Base-by-base conservation (phyloP, 2,888 invertebrate genomes). In the Cyclophora albipunctata region DNA sequence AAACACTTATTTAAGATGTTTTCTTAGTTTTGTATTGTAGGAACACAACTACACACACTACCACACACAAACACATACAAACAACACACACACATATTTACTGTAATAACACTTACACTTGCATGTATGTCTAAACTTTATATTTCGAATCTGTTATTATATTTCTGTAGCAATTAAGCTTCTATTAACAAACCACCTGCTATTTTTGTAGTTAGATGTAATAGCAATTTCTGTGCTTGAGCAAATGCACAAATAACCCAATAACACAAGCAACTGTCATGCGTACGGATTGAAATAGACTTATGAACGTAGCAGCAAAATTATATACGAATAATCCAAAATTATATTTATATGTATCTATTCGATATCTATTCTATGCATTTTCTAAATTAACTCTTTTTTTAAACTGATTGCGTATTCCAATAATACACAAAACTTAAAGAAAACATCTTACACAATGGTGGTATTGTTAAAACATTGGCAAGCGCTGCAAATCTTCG, bases 361-460 rank as follows among this genome's bases (percentile, higher is more conserved):
- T 78, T 65, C 60, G 63, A 72, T 56, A 68, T 78, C 72, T 81
- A 71, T 75, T 75, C 63, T 78, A 66, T 75, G 77, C 73, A 78
- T 73, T 66, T 20, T 69, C 74, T 77, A 61, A 69, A 83, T 84
- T 84, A 84, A 84, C 84, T 84, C 37, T 64, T 73, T 70, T 73
- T 69, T 69, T 73, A 68, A 66, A 64, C 65, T 67, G 66, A 63
- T 62, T 68, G 66, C 66, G 68, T 69, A 69, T 67, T 65, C 67
- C 60, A 55, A 58, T 64, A 71, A 64, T 70, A 76, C 74, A 81
- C 73, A 67, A 74, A 72, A 64, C 64, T 61, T 65, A 78, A 81
- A 84, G 88, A 87, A 88, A 87, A 87, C 87, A 88, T 88, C 88
- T 88, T 88, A 86, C 37, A 87, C 84, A 81, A 68, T 66, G 60